Percentiles rank a stretch among this genome's conserved stretches.
These are phyloP conservation scores for Coboldia fuscipes DNA, from an alignment of 1,140 invertebrate species.

Conservation along the genomic window DNA sequence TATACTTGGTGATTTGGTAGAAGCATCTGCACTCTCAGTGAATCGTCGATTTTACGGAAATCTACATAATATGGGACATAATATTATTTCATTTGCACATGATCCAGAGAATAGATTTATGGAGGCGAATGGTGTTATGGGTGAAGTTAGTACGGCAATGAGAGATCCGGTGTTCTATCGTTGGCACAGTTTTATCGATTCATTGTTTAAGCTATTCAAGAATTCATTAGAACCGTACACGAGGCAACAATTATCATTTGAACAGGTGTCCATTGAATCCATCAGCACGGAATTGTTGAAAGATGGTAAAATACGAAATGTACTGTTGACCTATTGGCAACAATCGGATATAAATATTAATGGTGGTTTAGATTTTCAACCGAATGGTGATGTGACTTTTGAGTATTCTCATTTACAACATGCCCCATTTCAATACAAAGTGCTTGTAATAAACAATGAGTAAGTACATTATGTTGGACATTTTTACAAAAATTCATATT, in stretches of 20 bases:
- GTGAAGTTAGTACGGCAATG: slow-evolving; percentile 42
- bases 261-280: slow-evolving; percentile 20
- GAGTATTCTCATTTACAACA: slow-evolving; percentile 42
- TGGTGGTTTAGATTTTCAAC: slow-evolving; percentile 32
- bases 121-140: slow-evolving; percentile 37
- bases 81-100: slow-evolving; percentile 33
- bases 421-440: slow-evolving; percentile 31
- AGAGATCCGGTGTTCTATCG: slow-evolving; percentile 49
- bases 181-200: slow-evolving; percentile 42
- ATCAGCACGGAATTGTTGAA: slow-evolving; percentile 17
- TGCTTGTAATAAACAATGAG: slow-evolving; percentile 21
- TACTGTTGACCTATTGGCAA: slow-evolving; percentile 34
- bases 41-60: slow-evolving; percentile 37
- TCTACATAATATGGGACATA: slow-evolving; percentile 40
- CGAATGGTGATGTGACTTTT: slow-evolving; percentile 27
- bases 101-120: slow-evolving; percentile 35
- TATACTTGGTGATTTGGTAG: slow-evolving; percentile 38
- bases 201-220: slow-evolving; percentile 40
- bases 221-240: slow-evolving; percentile 36
- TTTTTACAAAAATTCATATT: too few species aligned
- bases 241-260: slow-evolving; percentile 14
- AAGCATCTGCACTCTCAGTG: slow-evolving; percentile 28
- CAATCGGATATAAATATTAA: slow-evolving; percentile 33
- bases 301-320: slow-evolving; percentile 16
- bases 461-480: too few species aligned